These are phyloP conservation scores for Tetramorium simillimum DNA, from an alignment of 1,140 invertebrate species.

Conservation along the genomic window DNA sequence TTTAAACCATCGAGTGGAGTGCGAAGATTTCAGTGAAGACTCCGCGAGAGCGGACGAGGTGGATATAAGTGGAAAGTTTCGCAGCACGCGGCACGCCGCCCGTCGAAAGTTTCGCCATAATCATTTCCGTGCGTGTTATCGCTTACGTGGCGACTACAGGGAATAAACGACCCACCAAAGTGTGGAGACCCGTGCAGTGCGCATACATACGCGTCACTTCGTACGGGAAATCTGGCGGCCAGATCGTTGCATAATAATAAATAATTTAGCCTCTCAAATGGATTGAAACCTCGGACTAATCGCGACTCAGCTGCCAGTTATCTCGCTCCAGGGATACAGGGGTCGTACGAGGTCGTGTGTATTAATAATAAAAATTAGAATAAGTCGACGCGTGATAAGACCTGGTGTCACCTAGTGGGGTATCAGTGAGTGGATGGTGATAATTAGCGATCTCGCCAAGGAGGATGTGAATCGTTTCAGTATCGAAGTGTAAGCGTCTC, in stretches of 20 bases:
- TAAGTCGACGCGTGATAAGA: constrained; percentile 16
- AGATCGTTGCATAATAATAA: not conserved
- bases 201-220: constrained; percentile 5
- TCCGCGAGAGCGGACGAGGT: not conserved
- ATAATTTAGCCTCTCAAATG: not conserved
- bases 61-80: constrained; percentile 58
- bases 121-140: constrained; percentile 50
- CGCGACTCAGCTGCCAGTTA: not conserved
- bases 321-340: not conserved
- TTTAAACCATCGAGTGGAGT: constrained; percentile 8
- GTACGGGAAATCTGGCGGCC: not conserved
- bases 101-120: constrained; percentile 49
- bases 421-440: constrained; percentile 63
- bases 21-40: constrained; percentile 3
- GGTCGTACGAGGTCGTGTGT: not conserved
- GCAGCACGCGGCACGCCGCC: constrained; percentile 29
- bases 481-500: constrained; percentile 68
- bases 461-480: constrained; percentile 74
- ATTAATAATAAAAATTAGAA: not conserved
- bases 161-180: constrained; percentile 1
- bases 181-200: not conserved
- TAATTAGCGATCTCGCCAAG: constrained; percentile 36
- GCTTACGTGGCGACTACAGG: not conserved
- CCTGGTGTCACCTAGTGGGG: constrained; percentile 22
- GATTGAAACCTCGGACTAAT: constrained; percentile 5